Conservation (phyloP, 2,797 vertebrate species). For the Rhinogobio ventralis region DNA sequence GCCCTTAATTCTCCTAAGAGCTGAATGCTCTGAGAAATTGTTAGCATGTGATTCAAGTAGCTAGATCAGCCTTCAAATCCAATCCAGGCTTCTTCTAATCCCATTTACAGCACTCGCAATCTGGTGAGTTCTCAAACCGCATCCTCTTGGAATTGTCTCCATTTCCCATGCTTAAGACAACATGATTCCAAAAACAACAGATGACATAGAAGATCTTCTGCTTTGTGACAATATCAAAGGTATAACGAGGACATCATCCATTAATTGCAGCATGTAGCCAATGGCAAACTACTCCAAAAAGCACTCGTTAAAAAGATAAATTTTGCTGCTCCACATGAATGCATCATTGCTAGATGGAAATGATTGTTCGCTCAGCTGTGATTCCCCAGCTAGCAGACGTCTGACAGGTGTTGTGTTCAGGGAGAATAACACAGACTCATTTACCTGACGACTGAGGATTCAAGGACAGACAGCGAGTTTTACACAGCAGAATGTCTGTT, state of each 20-base stretch:
- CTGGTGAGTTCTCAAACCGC: conserved; percentile 18
- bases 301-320: conserved; percentile 20
- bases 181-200: conserved; percentile 19
- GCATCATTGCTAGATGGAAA: conserved; percentile 28
- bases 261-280: conserved; percentile 16
- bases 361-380: conserved; percentile 25
- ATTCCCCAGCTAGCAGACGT: conserved; percentile 31
- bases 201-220: not conserved
- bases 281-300: conserved; percentile 16
- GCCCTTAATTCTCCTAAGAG: conserved; percentile 23
- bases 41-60: conserved; percentile 25
- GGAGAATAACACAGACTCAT: conserved; percentile 48
- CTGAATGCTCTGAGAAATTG: conserved; percentile 1
- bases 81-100: conserved; percentile 29
- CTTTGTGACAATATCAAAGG: conserved; percentile 7
- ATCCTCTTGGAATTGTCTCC: not conserved
- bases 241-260: not conserved
- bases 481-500: conserved; percentile 42
- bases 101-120: conserved; percentile 19
- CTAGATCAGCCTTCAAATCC: conserved; percentile 23
- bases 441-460: conserved; percentile 54
- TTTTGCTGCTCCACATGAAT: conserved; percentile 20
- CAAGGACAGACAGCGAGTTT: conserved; percentile 58
- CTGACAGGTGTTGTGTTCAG: conserved; percentile 52
- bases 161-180: conserved; percentile 10